These are phyloP conservation scores for Teleogryllus occipitalis DNA, from an alignment of 1,140 invertebrate genomes.

Conservation along the genomic window DNA sequence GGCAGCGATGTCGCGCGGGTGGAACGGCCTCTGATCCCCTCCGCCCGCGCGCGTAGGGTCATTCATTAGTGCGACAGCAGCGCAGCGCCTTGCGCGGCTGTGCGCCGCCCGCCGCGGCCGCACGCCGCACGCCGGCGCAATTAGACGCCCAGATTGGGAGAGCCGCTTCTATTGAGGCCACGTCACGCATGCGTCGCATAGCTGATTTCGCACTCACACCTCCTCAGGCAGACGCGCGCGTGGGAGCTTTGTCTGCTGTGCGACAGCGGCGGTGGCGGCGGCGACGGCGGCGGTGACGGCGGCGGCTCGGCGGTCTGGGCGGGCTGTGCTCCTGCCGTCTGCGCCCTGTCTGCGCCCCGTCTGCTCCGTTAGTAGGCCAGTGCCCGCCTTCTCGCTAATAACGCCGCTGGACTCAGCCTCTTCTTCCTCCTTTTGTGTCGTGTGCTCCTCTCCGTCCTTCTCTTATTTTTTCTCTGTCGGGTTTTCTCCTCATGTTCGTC, in stretches of 20 bases:
- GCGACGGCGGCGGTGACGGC: too few species aligned
- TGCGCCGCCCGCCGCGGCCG: too few species aligned
- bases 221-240: not conserved
- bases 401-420: not conserved
- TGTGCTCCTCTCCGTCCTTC: not conserved
- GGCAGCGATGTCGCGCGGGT: too few species aligned
- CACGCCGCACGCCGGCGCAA: not conserved
- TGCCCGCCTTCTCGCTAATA: not conserved
- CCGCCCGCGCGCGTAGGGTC: too few species aligned
- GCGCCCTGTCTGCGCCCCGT: not conserved
- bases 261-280: too few species aligned
- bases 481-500: not conserved
- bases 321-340: too few species aligned
- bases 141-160: not conserved
- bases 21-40: too few species aligned
- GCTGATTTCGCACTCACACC: not conserved
- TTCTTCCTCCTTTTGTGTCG: not conserved
- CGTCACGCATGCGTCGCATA: not conserved
- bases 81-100: too few species aligned
- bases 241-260: not conserved
- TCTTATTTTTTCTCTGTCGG: not conserved
- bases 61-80: too few species aligned
- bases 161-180: not conserved
- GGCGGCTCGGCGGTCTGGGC: too few species aligned
- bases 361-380: not conserved